Base-by-base conservation (phyloP, 2,113 vertebrate genomes). In the Odobenus rosmarus region DNA sequence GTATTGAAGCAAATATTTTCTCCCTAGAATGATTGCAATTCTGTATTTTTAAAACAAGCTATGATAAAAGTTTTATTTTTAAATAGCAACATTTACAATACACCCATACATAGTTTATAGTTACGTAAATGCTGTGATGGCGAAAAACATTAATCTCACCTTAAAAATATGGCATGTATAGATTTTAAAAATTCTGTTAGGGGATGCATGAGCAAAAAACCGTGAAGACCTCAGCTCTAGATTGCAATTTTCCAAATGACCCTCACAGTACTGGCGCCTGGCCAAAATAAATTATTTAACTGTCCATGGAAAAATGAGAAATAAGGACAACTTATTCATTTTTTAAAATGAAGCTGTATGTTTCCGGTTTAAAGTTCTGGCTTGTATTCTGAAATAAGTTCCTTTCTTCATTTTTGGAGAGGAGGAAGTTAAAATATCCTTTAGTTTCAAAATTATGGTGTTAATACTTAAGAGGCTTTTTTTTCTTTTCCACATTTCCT, bases 51-150 rank as follows among this genome's bases (percentile, higher is more conserved):
- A 55, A 88, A 91, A 93, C 55, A 49, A 86, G 21, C 26, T 62
- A 33, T 62, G 51, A 85, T n/a, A 79, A 74, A 90, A 87, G 80
- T 85, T 97, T 92, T 94, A 96, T 76, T 96, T 96, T 90, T 64
- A 92, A 88, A 92, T 67, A 83, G 16, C 39, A 85, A 28, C 61
- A 61, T 74, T 89, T 97, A 64, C 24, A 88, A 85, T 39, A 72
- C 12, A 55, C 19, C 12, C 49, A 31, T 55, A 64, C 4, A 55
- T 13, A 79, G 42, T 91, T 91, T 81, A 19, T 18, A 61, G 24
- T 95, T 89, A 53, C 92, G 84, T 90, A 94, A 93, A 84, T 80
- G 71, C 83, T 61, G 31, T 87, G 59, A 87, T 61, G 24, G 46
- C 61, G 19, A 96, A 88, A 88, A 90, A 33, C 53, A 57, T 67